phyloP scores from a whole-genome alignment of 2,113 vertebrate genomes.

The Oryzias woworae region DNA sequence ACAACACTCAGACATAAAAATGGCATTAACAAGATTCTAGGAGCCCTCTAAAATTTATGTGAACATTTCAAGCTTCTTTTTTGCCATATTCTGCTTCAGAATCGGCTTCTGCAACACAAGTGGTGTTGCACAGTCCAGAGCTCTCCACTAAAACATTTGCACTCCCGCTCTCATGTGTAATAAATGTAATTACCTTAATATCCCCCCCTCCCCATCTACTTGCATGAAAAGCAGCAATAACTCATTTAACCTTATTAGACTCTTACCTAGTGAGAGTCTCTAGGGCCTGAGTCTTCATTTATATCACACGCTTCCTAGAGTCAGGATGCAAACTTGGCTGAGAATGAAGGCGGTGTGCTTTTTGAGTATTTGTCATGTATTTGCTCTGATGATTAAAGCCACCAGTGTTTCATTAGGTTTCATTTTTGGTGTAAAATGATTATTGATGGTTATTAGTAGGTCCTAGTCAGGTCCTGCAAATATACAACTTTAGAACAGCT shows the following conservation, averaged over 20 bases:
- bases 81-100: too few species aligned
- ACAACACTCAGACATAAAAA: too few species aligned
- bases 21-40: too few species aligned
- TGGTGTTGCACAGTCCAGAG: slow-evolving; percentile 25
- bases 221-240: slow-evolving; percentile 59
- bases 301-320: slow-evolving; percentile 41
- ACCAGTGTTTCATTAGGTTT: too few species aligned
- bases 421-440: too few species aligned
- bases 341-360: slow-evolving; percentile 6
- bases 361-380: neutral
- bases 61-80: too few species aligned
- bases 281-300: slow-evolving; percentile 45
- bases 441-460: too few species aligned
- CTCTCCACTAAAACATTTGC: slow-evolving; percentile 32
- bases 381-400: too few species aligned
- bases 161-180: slow-evolving; percentile 46
- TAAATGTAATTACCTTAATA: slow-evolving; percentile 69
- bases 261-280: slow-evolving; percentile 58
- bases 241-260: slow-evolving; percentile 64
- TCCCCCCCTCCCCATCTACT: slow-evolving; percentile 39
- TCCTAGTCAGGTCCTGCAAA: too few species aligned
- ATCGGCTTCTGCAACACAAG: neutral
- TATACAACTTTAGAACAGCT: too few species aligned
- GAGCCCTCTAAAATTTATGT: too few species aligned
- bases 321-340: slow-evolving; percentile 29